Base-by-base conservation (phyloP, 2,113 vertebrate species). In the Pipa parva region DNA sequence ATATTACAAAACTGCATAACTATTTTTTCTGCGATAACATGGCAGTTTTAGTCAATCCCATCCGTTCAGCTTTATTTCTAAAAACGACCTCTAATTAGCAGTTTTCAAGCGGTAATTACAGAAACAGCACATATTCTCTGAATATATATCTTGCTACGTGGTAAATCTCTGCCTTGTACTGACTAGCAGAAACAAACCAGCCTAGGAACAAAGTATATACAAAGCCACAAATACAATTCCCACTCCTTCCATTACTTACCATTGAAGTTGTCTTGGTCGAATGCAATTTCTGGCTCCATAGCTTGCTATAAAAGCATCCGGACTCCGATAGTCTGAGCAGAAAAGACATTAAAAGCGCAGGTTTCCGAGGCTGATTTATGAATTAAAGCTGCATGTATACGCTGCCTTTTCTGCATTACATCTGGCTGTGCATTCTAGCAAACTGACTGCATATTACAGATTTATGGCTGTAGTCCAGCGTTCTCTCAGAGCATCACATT, bases 241-340 rank as follows among this genome's bases (percentile, higher is more conserved):
- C 17, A 22, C 6, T 12, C 9, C 6, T n/a, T 26, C 15, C 73
- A 31, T 75, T 76, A 72, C 85, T 89, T 89, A 92, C 91, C 90
- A 84, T 78, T 82, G 71, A 84, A 83, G 84, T 80, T 76, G 80
- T 85, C 87, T 71, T 76, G 87, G 78, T 84, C 83, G 73, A 79
- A 70, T 64, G 79, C 76, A 78, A 81, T 77, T 65, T 85, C 78
- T 70, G 83, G 82, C 80, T 92, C 89, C 90, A 92, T 91, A 77
- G 79, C 66, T 81, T 76, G 70, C 79, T 78, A 80, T 76, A 73
- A 69, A 75, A 73, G 75, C 79, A 76, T 77, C 76, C 81, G 77
- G 71, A 80, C 80, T 84, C 77, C 80, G 75, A 75, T 76, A 79
- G 80, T 87, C 81, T 75, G 81, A 81, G 78, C 79, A 79, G 75